Conservation (phyloP, 2,113 vertebrate genomes). For the Odocoileus virginianus region DNA sequence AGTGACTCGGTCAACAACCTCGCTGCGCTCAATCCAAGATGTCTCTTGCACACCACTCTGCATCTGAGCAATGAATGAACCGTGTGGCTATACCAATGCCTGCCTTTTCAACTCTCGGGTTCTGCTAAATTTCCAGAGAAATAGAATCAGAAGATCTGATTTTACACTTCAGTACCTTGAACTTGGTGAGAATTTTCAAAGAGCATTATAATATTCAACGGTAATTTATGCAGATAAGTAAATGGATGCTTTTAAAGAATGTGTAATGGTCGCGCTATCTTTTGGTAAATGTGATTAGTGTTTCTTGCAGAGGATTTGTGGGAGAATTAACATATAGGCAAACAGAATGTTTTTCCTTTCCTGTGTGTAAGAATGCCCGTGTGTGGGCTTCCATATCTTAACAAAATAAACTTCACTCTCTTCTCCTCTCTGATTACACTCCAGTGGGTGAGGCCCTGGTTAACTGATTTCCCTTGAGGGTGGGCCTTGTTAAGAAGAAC, state of each 20-base stretch:
- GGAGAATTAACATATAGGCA: neutral
- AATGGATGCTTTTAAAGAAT: neutral
- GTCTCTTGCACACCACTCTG: neutral
- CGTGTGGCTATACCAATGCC: neutral
- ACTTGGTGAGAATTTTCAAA: neutral
- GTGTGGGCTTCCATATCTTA: neutral
- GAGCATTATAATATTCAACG: neutral
- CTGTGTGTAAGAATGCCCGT: neutral
- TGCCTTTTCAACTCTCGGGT: neutral
- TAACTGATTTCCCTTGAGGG: neutral
- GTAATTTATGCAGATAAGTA: neutral
- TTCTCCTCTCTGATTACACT: neutral
- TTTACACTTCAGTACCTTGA: neutral
- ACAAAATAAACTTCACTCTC: neutral
- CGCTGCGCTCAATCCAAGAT: fast-evolving
- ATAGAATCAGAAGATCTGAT: neutral
- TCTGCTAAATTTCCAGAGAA: neutral
- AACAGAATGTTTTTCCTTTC: neutral
- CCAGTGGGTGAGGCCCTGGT: neutral
- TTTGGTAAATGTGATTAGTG: neutral
- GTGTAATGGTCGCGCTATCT: neutral
- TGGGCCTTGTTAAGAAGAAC: neutral
- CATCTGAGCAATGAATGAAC: neutral
- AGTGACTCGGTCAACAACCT: neutral
- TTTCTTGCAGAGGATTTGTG: neutral